These are phyloP conservation scores for Himalopsyche anomala DNA, from an alignment of 2,888 invertebrate genomes.

Conservation along the genomic window DNA sequence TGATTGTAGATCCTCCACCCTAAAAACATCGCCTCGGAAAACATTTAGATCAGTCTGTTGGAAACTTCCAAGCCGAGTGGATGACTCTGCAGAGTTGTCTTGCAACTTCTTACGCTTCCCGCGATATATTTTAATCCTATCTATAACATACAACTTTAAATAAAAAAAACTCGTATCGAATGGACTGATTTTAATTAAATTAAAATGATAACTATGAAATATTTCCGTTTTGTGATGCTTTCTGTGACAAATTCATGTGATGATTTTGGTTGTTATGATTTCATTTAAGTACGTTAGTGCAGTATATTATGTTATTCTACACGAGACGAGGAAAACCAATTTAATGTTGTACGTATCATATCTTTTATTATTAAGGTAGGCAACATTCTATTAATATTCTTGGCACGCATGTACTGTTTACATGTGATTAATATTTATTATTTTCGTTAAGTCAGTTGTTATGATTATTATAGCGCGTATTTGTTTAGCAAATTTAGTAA, in stretches of 20 bases:
- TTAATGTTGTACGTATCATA: not conserved
- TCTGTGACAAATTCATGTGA: not conserved
- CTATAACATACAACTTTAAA: not conserved
- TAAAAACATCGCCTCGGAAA: constrained; percentile 26
- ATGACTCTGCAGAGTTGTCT: not conserved
- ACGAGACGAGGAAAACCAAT: not conserved
- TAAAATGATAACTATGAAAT: constrained; percentile 5
- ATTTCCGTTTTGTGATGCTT: not conserved
- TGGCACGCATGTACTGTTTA: not conserved
- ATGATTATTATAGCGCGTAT: not conserved
- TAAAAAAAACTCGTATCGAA: not conserved
- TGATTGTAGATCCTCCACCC: constrained; percentile 20
- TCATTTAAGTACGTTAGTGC: not conserved
- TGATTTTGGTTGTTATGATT: not conserved
- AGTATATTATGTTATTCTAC: not conserved
- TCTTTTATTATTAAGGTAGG: not conserved
- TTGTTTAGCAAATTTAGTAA: constrained; percentile 22
- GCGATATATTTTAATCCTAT: constrained; percentile 30
- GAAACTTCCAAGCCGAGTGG: not conserved
- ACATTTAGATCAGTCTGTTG: constrained; percentile 26
- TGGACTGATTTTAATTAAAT: not conserved
- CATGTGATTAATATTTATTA: not conserved
- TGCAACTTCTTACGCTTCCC: not conserved
- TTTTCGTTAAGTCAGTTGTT: constrained; percentile 24
- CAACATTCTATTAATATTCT: not conserved